Base-by-base conservation (phyloP, 2,113 vertebrate species). In the Callionymus lyra region DNA sequence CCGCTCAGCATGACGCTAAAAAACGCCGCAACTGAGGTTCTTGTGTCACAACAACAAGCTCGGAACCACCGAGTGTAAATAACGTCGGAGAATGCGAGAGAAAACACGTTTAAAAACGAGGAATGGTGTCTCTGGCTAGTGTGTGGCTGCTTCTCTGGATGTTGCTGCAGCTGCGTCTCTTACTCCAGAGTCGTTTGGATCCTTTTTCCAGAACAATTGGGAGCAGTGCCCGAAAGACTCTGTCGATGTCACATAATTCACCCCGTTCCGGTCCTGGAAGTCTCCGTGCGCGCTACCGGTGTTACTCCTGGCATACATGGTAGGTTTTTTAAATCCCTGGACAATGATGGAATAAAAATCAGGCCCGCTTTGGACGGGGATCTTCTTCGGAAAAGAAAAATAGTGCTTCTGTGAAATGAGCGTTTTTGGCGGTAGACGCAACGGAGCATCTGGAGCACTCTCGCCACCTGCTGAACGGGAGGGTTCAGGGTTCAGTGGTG, bases 131-230 rank as follows among this genome's bases (percentile, higher is more conserved):
- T 27, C 8, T 27, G 21, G 21, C 21, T 27, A 27, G 8, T 27
- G 21, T 27, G 21, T 27, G 21, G 8, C 4, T 27, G 21, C 21
- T 27, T 27, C 21, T 27, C 4, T 27, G 21, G 21, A 27, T 27
- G 21, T 8, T n/a, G 21, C 21, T 27, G 60, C 16, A 56, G 59
- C 54, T 70, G 56, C 47, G 34, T 71, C 63, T 79, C 79, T 82
- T 82, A 82, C 79, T 70, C 78, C 78, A 68, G 78, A 76, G 65
- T 82, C 79, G 72, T 67, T 80, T 47, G 79, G 79, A 52, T 82
- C 79, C 66, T 82, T 82, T 67, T 82, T 82, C 79, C 79, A 82
- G 79, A 82, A 82, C 72, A 82, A 73, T 65, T 82, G 79, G 31
- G 79, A 71, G 72, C 79, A 82, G 68, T 82, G 79, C 44, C 68